Conservation (phyloP, 2,888 invertebrate species). For the Lamellibrachia columna region DNA sequence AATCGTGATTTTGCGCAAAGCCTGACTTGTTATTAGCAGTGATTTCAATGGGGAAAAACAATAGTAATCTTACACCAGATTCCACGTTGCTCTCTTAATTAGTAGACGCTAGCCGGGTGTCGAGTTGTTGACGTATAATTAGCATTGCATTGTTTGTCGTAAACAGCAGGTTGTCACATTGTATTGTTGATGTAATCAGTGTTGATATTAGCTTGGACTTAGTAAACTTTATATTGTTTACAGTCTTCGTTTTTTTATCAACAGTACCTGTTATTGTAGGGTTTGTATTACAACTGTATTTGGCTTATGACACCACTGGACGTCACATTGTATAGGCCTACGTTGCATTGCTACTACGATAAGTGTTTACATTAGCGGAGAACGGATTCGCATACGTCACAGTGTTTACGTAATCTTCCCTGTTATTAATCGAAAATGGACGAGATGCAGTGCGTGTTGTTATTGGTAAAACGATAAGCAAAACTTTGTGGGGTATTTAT, state of each 20-base stretch:
- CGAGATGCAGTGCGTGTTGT: not conserved
- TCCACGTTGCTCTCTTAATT: not conserved
- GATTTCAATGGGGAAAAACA: no score
- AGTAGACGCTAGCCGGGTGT: not conserved
- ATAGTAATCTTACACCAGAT: no score
- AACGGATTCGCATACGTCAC: not conserved
- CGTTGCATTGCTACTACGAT: conserved; percentile 3
- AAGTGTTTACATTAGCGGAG: conserved; percentile 27
- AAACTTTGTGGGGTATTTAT: not conserved
- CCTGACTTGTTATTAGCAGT: no score
- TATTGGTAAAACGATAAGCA: not conserved
- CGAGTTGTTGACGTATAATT: not conserved
- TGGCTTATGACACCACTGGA: conserved; percentile 24
- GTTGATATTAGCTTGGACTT: no score
- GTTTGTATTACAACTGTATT: no score
- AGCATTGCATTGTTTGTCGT: not conserved
- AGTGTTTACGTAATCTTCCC: no score
- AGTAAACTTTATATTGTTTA: no score
- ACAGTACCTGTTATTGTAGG: not conserved
- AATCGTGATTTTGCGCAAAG: no score
- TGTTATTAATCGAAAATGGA: not conserved
- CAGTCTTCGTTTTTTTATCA: no score
- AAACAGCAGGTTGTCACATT: not conserved
- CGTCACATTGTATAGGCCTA: not conserved
- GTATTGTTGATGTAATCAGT: no score